Evolutionary conservation across 2,888 invertebrate species (phyloP), one percentile per base, ranked within the genome.

Genomic region (Drosophila yooni): DNA sequence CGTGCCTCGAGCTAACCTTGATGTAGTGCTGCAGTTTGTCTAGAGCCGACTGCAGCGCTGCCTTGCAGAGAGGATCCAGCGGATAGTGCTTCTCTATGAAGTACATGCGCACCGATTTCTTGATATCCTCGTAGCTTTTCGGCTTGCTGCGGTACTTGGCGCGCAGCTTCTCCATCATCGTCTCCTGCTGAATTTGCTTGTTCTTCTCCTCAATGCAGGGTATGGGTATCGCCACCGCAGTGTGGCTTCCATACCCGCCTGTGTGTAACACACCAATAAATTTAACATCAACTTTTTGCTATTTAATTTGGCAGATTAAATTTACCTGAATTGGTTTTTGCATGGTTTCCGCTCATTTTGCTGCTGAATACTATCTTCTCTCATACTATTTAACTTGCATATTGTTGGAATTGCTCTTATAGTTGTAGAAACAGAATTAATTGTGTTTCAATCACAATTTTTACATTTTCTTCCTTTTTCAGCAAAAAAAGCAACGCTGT

Each of bases 1-100:
- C 97, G 92, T 98, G 97, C 56, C 98, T 94, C 0, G 97, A 97
- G 71, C 96, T 97, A 3, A 98, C 97, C 95, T 98, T 98, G 81
- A 99, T 98, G 73, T 97, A 98, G 93, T 98, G 97, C 91, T 98
- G 98, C 83, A 99, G 94, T 68, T 97, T 97, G 92, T 99, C 98
- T 76, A 99, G 94, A 92, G 98, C 98, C 94, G 97, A 97, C 92
- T 98, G 98, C 71, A 98, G 94, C 86, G 97, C 97, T 88, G 95
- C 95, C 90, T 97, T 96, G 91, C 98, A 98, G 46, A 96, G 95
- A 85, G 95, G 96, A 90, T 99, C 98, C 62, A 98, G 94, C 6
- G 97, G 96, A 94, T 97, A 97, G 74, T 98, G 94, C 92, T 98
- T 98, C 91, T 98, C 98, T 94, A 97, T 94, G 94, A 98, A 95